These are phyloP conservation scores for Lethrus apterus DNA, from an alignment of 1,140 invertebrate species.

Conservation along the genomic window DNA sequence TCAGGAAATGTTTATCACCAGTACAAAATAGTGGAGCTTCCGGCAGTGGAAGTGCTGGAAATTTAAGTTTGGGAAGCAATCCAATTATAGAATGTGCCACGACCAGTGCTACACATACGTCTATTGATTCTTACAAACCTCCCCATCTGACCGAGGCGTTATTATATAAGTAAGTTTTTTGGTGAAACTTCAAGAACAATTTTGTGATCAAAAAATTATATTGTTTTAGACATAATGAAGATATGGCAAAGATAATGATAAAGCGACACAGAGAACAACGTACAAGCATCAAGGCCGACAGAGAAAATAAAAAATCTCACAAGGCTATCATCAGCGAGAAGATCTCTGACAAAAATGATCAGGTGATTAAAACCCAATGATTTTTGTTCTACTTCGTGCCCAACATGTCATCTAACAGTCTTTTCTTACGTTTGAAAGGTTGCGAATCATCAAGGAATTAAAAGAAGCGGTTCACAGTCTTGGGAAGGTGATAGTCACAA, in stretches of 20 bases:
- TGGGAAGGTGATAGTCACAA: slow-evolving; percentile 51
- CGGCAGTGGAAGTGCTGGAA: slow-evolving; percentile 51
- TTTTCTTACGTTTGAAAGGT: not conserved
- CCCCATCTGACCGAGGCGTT: slow-evolving; percentile 58
- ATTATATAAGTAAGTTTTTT: slow-evolving; percentile 39
- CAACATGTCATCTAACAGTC: not conserved
- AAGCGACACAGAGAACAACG: slow-evolving; percentile 60
- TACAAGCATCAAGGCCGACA: slow-evolving; percentile 44
- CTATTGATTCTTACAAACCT: slow-evolving; percentile 42
- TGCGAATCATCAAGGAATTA: slow-evolving; percentile 45
- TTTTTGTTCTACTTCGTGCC: too few species aligned
- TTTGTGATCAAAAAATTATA: too few species aligned
- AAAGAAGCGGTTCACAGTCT: slow-evolving; percentile 48
- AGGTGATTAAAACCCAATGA: not conserved
- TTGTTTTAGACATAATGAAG: slow-evolving; percentile 57
- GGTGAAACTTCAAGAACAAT: too few species aligned
- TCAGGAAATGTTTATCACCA: slow-evolving; percentile 42
- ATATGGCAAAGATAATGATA: slow-evolving; percentile 71
- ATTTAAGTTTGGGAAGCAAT: slow-evolving; percentile 47
- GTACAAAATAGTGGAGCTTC: slow-evolving; percentile 46
- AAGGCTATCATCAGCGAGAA: slow-evolving; percentile 19
- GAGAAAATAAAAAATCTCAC: slow-evolving; percentile 38
- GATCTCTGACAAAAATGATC: slow-evolving; percentile 23
- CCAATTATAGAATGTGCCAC: slow-evolving; percentile 44
- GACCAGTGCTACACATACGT: slow-evolving; percentile 40